A percentile compares a stretch with the other conserved stretches of the same genome.
Evolutionary conservation across 2,113 vertebrate genomes (phyloP).

Genomic region (Bungarus multicinctus): DNA sequence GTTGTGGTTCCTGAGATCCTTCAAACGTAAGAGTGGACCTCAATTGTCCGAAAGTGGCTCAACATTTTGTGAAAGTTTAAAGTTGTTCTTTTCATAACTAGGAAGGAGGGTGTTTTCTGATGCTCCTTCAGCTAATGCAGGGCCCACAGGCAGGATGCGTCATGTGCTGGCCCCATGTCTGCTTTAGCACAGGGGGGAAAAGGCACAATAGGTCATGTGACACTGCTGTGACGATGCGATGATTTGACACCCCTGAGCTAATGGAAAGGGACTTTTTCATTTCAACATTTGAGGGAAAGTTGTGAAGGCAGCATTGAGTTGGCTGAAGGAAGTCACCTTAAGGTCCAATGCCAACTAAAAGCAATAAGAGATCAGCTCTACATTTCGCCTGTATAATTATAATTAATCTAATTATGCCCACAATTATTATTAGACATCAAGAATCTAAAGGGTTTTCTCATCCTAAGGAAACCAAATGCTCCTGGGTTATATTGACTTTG

Average conservation of each 20-base stretch:
- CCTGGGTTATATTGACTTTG: too few relatives aligned
- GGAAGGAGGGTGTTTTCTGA: neutral
- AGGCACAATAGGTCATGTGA: too few relatives aligned
- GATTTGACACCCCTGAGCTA: neutral
- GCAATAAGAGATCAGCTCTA: neutral
- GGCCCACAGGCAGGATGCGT: too few relatives aligned
- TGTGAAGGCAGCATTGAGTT: neutral
- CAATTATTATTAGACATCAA: neutral
- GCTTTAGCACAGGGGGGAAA: too few relatives aligned
- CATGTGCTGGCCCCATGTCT: too few relatives aligned
- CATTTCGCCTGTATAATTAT: neutral
- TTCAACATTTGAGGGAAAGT: neutral
- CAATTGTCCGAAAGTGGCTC: neutral
- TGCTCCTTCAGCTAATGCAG: neutral
- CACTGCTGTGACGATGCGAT: accelerated
- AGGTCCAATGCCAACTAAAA: neutral
- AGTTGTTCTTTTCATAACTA: neutral
- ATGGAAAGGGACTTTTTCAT: too few relatives aligned
- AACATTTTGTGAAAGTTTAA: neutral
- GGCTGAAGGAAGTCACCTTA: neutral
- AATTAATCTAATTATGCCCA: neutral
- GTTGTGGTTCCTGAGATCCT: neutral
- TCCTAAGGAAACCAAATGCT: neutral
- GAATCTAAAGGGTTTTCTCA: neutral
- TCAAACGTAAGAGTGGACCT: neutral